A percentile compares a stretch with the other conserved stretches of the same genome.
These are phyloP conservation scores for Pteronura brasiliensis DNA, from an alignment of 2,113 vertebrate genomes.

Conservation along the genomic window DNA sequence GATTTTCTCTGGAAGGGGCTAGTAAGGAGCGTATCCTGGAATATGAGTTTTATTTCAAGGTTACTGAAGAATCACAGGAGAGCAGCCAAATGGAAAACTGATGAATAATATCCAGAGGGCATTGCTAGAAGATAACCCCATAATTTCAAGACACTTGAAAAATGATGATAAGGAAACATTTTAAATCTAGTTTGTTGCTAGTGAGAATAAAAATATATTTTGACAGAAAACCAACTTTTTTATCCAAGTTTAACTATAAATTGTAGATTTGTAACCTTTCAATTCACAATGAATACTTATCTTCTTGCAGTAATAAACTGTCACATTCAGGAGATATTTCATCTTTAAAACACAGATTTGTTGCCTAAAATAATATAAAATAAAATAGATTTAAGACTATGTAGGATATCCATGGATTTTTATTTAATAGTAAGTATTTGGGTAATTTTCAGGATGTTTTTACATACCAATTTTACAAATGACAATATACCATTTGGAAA, in stretches of 20 bases:
- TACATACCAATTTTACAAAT: not conserved
- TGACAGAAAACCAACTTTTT: not conserved
- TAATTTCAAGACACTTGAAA: not conserved
- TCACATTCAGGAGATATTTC: not conserved
- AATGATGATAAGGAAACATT: not conserved
- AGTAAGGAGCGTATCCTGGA: not conserved
- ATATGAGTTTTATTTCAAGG: constrained; percentile 45
- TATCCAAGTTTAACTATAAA: not conserved
- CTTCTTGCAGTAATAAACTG: not conserved
- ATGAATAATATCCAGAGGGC: not conserved
- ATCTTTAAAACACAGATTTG: not conserved
- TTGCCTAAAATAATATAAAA: not conserved
- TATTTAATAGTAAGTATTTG: not conserved
- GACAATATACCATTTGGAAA: not conserved
- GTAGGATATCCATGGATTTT: not conserved
- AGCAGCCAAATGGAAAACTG: not conserved
- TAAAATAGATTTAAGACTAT: not conserved
- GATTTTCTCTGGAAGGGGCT: not conserved
- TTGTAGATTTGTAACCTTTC: not conserved
- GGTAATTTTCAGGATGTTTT: not conserved
- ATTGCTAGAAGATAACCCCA: not conserved
- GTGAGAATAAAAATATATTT: not conserved
- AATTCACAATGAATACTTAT: not conserved
- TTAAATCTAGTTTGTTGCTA: not conserved
- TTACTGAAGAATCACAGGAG: not conserved